These are phyloP conservation scores for Euspilapteryx auroguttella DNA, from an alignment of 2,888 invertebrate species.

Conservation along the genomic window DNA sequence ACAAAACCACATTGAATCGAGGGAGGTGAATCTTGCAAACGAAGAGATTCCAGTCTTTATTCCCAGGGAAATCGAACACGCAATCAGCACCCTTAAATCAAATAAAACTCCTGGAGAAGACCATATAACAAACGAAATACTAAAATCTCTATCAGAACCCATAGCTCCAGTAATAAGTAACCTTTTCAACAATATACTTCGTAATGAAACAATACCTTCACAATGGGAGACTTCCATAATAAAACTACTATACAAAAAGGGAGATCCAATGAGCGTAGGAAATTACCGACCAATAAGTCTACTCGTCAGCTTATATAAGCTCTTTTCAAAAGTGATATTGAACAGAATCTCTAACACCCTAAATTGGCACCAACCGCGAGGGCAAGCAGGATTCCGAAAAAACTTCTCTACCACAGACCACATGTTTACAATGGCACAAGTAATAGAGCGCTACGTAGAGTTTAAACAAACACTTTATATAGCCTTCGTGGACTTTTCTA, in stretches of 20 bases:
- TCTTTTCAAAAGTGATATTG: constrained; percentile 5
- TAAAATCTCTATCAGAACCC: neutral
- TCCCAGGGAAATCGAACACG: neutral
- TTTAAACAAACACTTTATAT: neutral
- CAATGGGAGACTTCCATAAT: constrained; percentile 2
- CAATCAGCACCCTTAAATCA: constrained; percentile 2
- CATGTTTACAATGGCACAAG: constrained; percentile 1
- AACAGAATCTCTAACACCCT: constrained; percentile 1
- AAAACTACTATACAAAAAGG: constrained; percentile 6
- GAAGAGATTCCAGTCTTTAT: constrained; percentile 1
- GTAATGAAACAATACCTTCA: neutral
- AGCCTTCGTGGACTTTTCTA: neutral
- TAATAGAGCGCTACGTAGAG: neutral
- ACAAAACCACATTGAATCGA: neutral
- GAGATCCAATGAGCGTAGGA: constrained; percentile 5
- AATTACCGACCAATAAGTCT: constrained; percentile 7
- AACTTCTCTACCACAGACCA: constrained; percentile 6
- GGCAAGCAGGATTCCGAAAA: constrained; percentile 6
- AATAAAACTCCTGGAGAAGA: constrained; percentile 3
- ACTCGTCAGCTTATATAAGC: constrained; percentile 4
- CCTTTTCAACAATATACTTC: neutral
- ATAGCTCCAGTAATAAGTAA: neutral
- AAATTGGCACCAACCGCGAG: constrained; percentile 1
- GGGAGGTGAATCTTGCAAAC: neutral
- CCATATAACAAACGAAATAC: constrained; percentile 1